Conservation (phyloP, 1,140 invertebrate species). For the Drosophila orena region DNA sequence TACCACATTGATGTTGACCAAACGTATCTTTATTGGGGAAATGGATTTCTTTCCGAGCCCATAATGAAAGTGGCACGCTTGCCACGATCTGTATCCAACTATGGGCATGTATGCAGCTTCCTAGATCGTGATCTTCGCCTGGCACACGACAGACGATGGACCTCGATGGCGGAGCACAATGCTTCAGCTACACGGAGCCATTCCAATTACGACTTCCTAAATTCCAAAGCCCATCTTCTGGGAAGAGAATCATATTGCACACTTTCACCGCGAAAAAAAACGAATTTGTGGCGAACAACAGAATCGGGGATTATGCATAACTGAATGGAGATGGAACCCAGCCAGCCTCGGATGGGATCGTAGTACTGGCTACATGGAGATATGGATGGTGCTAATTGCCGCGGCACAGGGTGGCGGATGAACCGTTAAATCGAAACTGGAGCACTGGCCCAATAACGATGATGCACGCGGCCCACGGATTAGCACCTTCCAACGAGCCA, state of each 20-base stretch:
- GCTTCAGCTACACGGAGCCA: background rate
- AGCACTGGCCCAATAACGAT: conserved; percentile 70
- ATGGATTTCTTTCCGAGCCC: conserved; percentile 46
- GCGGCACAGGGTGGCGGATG: conserved; percentile 62
- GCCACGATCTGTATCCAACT: background rate
- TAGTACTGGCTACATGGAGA: conserved; percentile 23
- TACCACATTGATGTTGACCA: background rate
- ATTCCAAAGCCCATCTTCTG: conserved; percentile 15
- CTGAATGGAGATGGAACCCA: conserved; percentile 56
- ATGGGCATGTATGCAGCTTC: conserved; percentile 11
- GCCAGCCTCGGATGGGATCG: background rate
- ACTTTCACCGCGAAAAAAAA: conserved; percentile 75
- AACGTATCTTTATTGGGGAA: conserved; percentile 37
- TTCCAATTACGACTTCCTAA: conserved; percentile 33
- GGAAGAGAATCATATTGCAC: conserved; percentile 50
- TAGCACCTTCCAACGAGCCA: conserved; percentile 68
- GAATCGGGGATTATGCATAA: conserved; percentile 58
- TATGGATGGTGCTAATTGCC: conserved; percentile 60
- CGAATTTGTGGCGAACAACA: conserved; percentile 60
- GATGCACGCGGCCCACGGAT: conserved; percentile 58
- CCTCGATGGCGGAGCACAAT: background rate
- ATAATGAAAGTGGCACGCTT: conserved; percentile 64
- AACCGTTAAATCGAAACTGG: conserved; percentile 78
- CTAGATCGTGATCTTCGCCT: conserved; percentile 51
- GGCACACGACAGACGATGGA: conserved; percentile 56